These are phyloP conservation scores for Drosophila rellima DNA, from an alignment of 2,888 invertebrate species.

Conservation along the genomic window DNA sequence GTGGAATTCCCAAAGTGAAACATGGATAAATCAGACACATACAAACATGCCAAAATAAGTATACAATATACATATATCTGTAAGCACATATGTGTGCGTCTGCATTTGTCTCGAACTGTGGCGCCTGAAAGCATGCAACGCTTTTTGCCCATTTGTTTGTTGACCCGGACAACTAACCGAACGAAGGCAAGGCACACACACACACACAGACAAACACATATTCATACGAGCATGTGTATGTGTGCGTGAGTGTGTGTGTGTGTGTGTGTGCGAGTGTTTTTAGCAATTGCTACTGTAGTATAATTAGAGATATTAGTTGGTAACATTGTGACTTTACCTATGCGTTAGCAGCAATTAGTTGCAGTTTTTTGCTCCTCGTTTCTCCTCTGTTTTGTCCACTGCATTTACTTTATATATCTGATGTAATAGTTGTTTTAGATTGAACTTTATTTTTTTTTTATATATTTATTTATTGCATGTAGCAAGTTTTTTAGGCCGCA, in stretches of 20 bases:
- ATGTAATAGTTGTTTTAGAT: slow-evolving; percentile 10
- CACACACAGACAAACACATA: slow-evolving; percentile 19
- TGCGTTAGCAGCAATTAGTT: slow-evolving; percentile 20
- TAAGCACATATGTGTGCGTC: slow-evolving; percentile 1
- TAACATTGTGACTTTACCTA: slow-evolving; percentile 35
- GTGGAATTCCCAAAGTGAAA: neutral
- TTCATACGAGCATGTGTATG: neutral
- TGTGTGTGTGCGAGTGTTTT: slow-evolving; percentile 17
- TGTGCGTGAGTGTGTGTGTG: slow-evolving; percentile 7
- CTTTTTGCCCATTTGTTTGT: slow-evolving; percentile 61
- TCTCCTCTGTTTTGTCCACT: neutral
- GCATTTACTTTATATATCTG: neutral
- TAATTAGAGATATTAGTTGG: slow-evolving; percentile 33
- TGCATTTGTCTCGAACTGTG: slow-evolving; percentile 36
- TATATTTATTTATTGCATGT: slow-evolving; percentile 14
- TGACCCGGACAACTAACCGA: slow-evolving; percentile 51
- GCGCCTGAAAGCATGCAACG: slow-evolving; percentile 61
- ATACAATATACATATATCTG: neutral
- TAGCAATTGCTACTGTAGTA: slow-evolving; percentile 25
- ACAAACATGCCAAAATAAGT: neutral
- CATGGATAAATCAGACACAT: neutral
- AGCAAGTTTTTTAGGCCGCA: slow-evolving; percentile 13
- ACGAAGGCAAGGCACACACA: slow-evolving; percentile 39
- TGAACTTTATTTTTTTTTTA: slow-evolving; percentile 1
- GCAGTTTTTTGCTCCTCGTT: neutral